A percentile compares a stretch with the other conserved stretches of the same genome.
Evolutionary conservation across 37 sponge, comb jelly and placozoan genomes (phyloP).

Genomic region (Eunapius fragilis): DNA sequence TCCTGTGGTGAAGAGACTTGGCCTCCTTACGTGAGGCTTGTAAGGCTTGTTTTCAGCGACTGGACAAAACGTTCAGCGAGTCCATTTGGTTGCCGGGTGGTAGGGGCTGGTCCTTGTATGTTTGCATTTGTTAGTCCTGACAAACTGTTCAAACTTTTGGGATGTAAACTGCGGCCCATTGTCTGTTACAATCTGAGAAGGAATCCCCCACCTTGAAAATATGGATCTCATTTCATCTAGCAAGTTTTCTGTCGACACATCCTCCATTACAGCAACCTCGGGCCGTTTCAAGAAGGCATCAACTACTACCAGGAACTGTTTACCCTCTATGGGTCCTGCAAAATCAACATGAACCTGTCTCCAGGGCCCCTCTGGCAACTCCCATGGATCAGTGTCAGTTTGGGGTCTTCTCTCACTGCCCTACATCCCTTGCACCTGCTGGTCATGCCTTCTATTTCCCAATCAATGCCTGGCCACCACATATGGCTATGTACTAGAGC

Average conservation of each 20-base stretch:
- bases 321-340: constrained; percentile 1
- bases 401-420: not conserved
- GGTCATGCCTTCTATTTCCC: constrained; percentile 7
- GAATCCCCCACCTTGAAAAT: constrained; percentile 73
- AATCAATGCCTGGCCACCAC: constrained; percentile 32
- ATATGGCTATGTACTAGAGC: constrained; percentile 23
- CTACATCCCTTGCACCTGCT: constrained; percentile 7
- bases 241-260: constrained; percentile 21
- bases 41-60: constrained; percentile 20
- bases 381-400: constrained; percentile 14
- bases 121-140: constrained; percentile 23
- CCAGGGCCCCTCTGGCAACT: constrained; percentile 11
- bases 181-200: constrained; percentile 43
- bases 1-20: not conserved
- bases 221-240: constrained; percentile 34
- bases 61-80: constrained; percentile 62
- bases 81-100: constrained; percentile 63
- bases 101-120: constrained; percentile 65
- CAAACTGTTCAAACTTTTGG: constrained; percentile 21
- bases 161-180: constrained; percentile 76
- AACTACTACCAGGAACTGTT: constrained; percentile 15
- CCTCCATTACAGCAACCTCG: constrained; percentile 44
- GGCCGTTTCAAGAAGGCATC: constrained; percentile 57
- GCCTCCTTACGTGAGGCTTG: too few relatives aligned
- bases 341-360: constrained; percentile 15